Conservation (phyloP, 2,888 invertebrate species). For the Phlogophora meticulosa region DNA sequence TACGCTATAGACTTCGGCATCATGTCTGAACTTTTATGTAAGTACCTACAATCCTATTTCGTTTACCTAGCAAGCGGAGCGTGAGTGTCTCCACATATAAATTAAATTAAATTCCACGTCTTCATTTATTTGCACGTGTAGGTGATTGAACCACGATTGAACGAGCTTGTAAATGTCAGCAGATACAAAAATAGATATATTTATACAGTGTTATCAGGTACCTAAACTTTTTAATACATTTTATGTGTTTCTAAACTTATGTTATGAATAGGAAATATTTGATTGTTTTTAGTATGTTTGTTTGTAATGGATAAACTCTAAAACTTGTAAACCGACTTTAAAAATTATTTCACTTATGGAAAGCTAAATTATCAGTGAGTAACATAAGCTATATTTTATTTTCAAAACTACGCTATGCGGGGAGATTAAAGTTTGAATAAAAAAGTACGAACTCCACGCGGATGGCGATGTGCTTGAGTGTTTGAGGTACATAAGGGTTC, state of each 20-base stretch:
- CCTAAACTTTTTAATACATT: not conserved
- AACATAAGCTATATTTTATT: no score
- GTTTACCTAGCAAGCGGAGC: not conserved
- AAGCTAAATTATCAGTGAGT: no score
- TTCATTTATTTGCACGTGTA: constrained; percentile 26
- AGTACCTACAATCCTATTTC: constrained; percentile 2
- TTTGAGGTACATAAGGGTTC: no score
- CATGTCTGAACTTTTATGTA: not conserved
- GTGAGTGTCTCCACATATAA: constrained; percentile 17
- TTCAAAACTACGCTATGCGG: no score
- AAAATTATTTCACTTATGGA: no score
- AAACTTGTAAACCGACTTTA: no score
- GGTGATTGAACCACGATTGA: constrained; percentile 30
- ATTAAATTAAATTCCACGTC: constrained; percentile 19
- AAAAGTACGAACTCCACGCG: no score
- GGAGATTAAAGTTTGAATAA: no score
- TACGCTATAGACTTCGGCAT: not conserved
- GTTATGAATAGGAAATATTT: no score
- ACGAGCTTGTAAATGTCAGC: constrained; percentile 12
- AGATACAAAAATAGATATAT: constrained; percentile 6
- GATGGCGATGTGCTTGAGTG: no score
- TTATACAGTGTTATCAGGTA: not conserved
- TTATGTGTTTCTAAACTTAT: not conserved
- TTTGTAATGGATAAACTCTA: no score
- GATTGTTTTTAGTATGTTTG: no score